These are phyloP conservation scores for Elephantulus edwardii DNA, from an alignment of 2,113 vertebrate species.

Conservation along the genomic window DNA sequence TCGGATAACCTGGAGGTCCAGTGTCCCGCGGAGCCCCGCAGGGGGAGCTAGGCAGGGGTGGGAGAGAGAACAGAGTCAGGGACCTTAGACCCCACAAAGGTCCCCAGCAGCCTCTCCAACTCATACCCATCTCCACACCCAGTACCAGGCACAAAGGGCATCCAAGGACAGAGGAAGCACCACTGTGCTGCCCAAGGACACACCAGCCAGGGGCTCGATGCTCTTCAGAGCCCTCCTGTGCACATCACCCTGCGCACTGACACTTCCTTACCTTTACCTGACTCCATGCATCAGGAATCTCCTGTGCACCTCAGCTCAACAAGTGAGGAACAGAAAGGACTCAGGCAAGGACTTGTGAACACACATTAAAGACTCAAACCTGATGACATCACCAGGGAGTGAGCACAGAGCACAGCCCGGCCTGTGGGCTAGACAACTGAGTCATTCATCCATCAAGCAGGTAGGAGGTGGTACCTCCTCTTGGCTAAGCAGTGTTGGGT, in stretches of 20 bases:
- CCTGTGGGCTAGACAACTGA: too few relatives aligned
- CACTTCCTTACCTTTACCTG: not conserved
- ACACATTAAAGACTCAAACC: too few relatives aligned
- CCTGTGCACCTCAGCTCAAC: not conserved
- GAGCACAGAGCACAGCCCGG: not conserved
- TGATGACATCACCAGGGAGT: not conserved
- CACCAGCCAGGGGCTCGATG: not conserved
- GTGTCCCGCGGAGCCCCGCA: conserved; percentile 72
- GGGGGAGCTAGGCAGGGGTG: conserved; percentile 71
- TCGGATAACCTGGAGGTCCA: conserved; percentile 77
- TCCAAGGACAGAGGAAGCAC: not conserved
- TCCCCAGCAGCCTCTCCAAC: not conserved
- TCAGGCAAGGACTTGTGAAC: not conserved
- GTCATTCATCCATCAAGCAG: not conserved
- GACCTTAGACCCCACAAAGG: not conserved
- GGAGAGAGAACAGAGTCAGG: conserved; percentile 67
- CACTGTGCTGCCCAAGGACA: not conserved
- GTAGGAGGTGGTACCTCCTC: not conserved
- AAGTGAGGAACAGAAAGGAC: not conserved
- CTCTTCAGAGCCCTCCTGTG: too few relatives aligned
- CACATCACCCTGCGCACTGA: too few relatives aligned
- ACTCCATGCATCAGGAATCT: not conserved
- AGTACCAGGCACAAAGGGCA: not conserved
- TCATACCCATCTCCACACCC: not conserved
- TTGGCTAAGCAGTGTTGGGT: not conserved